Evolutionary conservation across 2,888 invertebrate species (phyloP).

Genomic region (Rhagonycha fulva): DNA sequence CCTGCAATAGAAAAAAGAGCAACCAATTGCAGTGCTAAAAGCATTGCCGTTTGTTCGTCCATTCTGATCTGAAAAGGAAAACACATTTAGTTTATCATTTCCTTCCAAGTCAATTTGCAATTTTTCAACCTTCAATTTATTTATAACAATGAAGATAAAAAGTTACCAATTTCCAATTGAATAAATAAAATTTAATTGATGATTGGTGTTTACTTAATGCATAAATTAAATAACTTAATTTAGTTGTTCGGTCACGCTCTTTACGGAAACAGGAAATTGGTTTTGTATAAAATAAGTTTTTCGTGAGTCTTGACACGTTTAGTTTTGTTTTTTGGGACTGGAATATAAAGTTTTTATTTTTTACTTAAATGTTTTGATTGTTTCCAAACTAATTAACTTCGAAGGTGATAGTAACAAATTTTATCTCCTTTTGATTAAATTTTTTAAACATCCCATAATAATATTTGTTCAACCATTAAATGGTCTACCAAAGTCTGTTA

Average conservation of each 20-base stretch:
- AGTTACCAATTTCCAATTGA: not conserved
- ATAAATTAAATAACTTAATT: conserved; percentile 3
- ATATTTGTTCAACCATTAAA: not conserved
- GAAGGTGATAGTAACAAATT: not conserved
- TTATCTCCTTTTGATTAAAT: not conserved
- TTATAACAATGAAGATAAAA: not conserved
- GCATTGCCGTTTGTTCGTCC: conserved; percentile 82
- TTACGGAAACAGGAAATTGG: conserved; percentile 13
- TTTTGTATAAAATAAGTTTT: not conserved
- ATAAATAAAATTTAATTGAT: not conserved
- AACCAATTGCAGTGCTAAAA: conserved; percentile 78
- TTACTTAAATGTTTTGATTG: not conserved
- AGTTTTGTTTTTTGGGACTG: not conserved
- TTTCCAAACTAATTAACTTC: not conserved
- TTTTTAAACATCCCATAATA: not conserved
- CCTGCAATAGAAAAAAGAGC: conserved; percentile 83
- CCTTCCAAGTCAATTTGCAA: not conserved
- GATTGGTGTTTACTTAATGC: not conserved
- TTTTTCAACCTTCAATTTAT: not conserved
- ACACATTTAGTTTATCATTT: not conserved
- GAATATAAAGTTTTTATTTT: not conserved
- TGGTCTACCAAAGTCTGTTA: not conserved
- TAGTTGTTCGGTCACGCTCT: conserved; percentile 1
- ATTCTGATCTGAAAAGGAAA: conserved; percentile 52
- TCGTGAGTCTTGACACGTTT: not conserved